phyloP scores from a whole-genome alignment of 2,888 invertebrate genomes.

The Ferdinandea cuprea region DNA sequence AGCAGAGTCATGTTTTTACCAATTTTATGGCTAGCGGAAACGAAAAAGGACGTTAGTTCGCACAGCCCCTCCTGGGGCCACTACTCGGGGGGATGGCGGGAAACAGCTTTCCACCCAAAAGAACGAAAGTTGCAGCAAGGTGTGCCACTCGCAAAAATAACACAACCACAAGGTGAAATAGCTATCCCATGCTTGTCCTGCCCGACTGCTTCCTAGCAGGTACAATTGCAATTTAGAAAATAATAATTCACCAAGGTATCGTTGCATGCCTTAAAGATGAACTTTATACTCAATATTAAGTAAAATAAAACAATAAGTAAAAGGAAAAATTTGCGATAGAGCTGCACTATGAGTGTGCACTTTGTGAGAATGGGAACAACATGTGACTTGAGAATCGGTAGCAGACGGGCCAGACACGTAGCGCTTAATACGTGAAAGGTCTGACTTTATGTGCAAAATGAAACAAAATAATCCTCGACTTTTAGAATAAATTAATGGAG shows the following conservation, averaged over 20 bases:
- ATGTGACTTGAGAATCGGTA: not conserved
- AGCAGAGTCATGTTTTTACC: conserved; percentile 34
- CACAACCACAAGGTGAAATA: not conserved
- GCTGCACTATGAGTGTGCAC: too few relatives aligned
- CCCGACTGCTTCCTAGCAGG: not conserved
- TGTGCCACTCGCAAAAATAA: conserved; percentile 6
- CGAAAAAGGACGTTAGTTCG: conserved; percentile 25
- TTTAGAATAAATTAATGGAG: too few relatives aligned
- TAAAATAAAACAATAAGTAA: conserved; percentile 12
- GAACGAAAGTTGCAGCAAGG: not conserved
- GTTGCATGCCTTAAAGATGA: conserved; percentile 44
- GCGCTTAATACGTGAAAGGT: not conserved
- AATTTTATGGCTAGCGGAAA: conserved; percentile 39
- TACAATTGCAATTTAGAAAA: conserved; percentile 54
- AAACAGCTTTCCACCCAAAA: not conserved
- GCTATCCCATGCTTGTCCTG: not conserved
- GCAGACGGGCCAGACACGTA: not conserved
- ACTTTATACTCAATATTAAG: conserved; percentile 29
- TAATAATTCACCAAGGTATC: conserved; percentile 43
- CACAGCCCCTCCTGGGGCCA: not conserved
- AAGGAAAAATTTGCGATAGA: not conserved
- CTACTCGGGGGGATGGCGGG: not conserved
- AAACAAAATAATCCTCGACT: too few relatives aligned
- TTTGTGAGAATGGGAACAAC: not conserved
- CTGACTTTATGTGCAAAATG: too few relatives aligned